A percentile compares a stretch with the other conserved stretches of the same genome.
Evolutionary conservation across 1,140 invertebrate genomes (phyloP).

Genomic region (Philopotamus ludificatus): DNA sequence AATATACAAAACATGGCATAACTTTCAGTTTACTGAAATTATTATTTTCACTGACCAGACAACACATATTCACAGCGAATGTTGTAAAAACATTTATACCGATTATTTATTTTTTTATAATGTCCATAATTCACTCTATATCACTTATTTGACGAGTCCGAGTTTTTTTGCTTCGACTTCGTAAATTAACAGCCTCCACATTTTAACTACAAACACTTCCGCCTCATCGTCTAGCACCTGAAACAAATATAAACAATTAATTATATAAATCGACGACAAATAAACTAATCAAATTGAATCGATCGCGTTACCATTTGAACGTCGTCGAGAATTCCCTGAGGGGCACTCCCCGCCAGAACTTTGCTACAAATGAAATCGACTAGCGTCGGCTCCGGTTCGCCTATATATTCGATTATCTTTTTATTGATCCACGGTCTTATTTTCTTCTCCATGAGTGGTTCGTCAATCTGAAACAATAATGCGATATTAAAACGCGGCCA

Average conservation of each 20-base stretch:
- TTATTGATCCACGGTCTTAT: constrained; percentile 99
- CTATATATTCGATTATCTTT: constrained; percentile 99
- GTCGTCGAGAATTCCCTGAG: constrained; percentile 94
- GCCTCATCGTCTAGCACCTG: constrained; percentile 98
- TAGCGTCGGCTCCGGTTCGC: constrained; percentile 96
- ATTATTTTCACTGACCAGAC: no score
- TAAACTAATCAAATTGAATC: background rate
- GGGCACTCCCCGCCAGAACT: constrained; percentile 87
- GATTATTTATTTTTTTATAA: no score
- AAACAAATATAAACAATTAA: constrained; percentile 43
- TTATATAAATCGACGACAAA: background rate
- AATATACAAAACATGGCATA: no score
- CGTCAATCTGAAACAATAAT: constrained; percentile 56
- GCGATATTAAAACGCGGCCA: constrained; percentile 9
- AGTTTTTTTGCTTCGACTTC: constrained; percentile 98
- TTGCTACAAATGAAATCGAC: constrained; percentile 99
- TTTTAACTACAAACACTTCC: constrained; percentile 99
- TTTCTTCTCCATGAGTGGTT: constrained; percentile 87
- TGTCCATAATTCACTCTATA: no score
- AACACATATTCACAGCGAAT: no score
- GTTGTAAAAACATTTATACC: no score
- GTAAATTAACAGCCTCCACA: constrained; percentile 98
- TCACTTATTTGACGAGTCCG: constrained; percentile 76
- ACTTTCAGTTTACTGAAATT: no score
- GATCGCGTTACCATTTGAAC: constrained; percentile 86